Conservation (phyloP, 2,888 invertebrate species). For the Plagiodera versicolora region DNA sequence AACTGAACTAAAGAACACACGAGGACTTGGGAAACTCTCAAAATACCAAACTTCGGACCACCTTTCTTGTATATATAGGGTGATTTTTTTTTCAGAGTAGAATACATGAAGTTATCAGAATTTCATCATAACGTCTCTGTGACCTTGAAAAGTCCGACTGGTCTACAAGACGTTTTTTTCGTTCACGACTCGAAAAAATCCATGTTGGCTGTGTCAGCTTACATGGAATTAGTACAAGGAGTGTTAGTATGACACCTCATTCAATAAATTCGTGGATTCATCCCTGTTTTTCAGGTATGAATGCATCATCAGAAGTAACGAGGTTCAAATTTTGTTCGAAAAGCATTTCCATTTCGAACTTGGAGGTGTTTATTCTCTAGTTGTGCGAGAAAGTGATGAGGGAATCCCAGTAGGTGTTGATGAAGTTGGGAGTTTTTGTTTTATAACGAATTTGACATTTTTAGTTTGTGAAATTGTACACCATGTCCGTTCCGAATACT, state of each 20-base stretch:
- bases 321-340: constrained; percentile 34
- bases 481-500: constrained; percentile 66
- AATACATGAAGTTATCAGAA: constrained; percentile 47
- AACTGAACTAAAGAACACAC: too few relatives aligned
- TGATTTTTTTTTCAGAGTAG: constrained; percentile 44
- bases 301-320: constrained; percentile 26
- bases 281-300: constrained; percentile 2
- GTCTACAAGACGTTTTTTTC: constrained; percentile 61
- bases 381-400: constrained; percentile 49
- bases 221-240: constrained; percentile 63
- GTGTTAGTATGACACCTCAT: constrained; percentile 51
- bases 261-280: too few relatives aligned
- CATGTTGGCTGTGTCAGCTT: constrained; percentile 61
- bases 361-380: constrained; percentile 63
- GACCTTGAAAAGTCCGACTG: constrained; percentile 42
- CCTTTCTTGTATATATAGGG: not conserved
- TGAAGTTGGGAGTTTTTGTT: not conserved
- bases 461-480: constrained; percentile 60
- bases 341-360: constrained; percentile 44
- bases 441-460: constrained; percentile 27
- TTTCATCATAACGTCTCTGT: constrained; percentile 49
- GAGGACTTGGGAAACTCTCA: too few relatives aligned
- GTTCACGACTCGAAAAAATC: constrained; percentile 54
- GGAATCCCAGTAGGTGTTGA: constrained; percentile 3
- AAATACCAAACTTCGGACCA: too few relatives aligned